Percentiles rank a stretch among this genome's conserved stretches.
Evolutionary conservation across 2,113 vertebrate species (phyloP).

Genomic region (Pantherophis guttatus): DNA sequence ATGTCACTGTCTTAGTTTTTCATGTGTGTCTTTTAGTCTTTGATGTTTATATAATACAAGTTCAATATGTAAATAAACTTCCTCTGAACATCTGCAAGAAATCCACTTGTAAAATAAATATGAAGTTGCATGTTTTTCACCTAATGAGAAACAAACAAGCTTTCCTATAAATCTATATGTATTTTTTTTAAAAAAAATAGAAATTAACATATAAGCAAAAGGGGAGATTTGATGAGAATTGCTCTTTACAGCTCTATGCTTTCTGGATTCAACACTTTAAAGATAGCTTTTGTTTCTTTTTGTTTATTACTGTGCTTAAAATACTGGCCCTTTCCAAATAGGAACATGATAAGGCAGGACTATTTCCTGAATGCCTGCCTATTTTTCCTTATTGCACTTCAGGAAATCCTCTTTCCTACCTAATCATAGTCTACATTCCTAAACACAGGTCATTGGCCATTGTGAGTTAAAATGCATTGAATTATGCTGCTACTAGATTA

Average conservation of each 20-base stretch:
- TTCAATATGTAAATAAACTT: neutral
- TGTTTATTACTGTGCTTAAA: neutral
- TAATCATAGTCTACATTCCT: neutral
- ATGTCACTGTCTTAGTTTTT: neutral
- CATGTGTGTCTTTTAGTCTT: constrained; percentile 1
- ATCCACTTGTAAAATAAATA: neutral
- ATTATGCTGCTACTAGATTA: neutral
- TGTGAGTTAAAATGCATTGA: neutral
- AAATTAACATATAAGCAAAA: neutral
- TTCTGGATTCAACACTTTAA: neutral
- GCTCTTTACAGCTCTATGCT: neutral
- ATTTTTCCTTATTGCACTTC: neutral
- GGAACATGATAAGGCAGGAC: neutral
- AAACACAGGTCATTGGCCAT: neutral
- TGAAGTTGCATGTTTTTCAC: neutral
- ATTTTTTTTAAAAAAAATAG: neutral
- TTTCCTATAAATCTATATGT: neutral
- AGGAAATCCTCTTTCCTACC: neutral
- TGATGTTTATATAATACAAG: constrained; percentile 5
- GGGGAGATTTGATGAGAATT: neutral
- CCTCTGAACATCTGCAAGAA: constrained; percentile 18
- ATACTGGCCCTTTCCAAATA: neutral
- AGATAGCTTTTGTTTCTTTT: neutral
- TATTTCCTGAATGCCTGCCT: neutral
- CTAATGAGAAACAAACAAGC: neutral